Conservation (phyloP, 2,888 invertebrate species). For the Diaprepes abbreviatus region DNA sequence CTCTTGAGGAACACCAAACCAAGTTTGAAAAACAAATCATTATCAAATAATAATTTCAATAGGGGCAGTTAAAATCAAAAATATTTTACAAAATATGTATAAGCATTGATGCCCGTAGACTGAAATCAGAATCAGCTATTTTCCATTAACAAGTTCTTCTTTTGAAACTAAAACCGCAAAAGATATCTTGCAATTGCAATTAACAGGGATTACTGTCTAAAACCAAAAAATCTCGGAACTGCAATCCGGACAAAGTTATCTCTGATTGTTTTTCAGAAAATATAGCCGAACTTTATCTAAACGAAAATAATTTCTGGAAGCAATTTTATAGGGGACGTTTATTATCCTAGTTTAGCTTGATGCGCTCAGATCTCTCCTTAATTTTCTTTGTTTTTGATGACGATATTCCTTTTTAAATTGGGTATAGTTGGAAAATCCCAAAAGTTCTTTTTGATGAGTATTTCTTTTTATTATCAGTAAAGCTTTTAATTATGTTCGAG, state of each 20-base stretch:
- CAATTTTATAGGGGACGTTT: slow-evolving; percentile 49
- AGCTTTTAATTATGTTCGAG: no score
- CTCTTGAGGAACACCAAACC: no score
- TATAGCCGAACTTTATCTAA: slow-evolving; percentile 44
- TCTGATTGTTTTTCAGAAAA: slow-evolving; percentile 44
- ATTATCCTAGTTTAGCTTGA: slow-evolving; percentile 44
- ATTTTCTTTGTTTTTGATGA: slow-evolving; percentile 43
- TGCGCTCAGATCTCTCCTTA: slow-evolving; percentile 38
- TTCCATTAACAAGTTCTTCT: no score
- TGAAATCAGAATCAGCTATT: no score
- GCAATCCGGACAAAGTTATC: slow-evolving; percentile 38
- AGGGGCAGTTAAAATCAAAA: no score
- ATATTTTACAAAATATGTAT: no score
- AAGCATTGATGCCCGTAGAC: no score
- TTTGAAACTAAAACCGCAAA: no score
- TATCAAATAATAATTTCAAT: no score
- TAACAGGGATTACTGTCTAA: background rate
- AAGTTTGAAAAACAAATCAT: no score
- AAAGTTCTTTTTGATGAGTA: background rate
- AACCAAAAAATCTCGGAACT: slow-evolving; percentile 8
- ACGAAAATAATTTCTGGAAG: slow-evolving; percentile 46
- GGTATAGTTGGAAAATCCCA: background rate
- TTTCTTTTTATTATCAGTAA: background rate
- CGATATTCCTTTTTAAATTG: slow-evolving; percentile 23
- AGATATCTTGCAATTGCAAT: no score